phyloP scores from a whole-genome alignment of 2,888 invertebrate species.

The Nymphalis c-album region DNA sequence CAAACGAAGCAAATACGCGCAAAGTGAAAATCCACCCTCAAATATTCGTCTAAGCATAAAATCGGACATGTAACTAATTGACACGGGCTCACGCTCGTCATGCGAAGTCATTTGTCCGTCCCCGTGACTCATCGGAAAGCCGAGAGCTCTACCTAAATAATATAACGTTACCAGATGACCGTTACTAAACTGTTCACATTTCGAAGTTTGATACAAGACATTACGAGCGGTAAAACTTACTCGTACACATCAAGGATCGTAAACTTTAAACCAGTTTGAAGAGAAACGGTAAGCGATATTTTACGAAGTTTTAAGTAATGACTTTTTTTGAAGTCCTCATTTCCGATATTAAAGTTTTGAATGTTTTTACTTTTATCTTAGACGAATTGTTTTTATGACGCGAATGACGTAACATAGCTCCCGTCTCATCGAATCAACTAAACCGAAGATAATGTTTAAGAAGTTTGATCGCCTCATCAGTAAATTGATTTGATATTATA shows the following conservation, averaged over 20 bases:
- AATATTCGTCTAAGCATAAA: conserved; percentile 27
- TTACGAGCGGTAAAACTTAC: conserved; percentile 4
- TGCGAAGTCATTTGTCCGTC: conserved; percentile 62
- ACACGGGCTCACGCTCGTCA: conserved; percentile 53
- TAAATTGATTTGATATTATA: conserved; percentile 26
- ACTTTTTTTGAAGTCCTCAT: not conserved
- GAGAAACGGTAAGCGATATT: conserved; percentile 5
- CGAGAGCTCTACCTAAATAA: conserved; percentile 50
- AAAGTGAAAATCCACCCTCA: conserved; percentile 19
- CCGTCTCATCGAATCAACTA: not conserved
- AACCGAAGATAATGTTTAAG: not conserved
- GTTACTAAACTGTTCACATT: conserved; percentile 26
- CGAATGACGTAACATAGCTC: not conserved
- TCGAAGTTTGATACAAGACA: conserved; percentile 16
- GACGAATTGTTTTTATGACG: not conserved
- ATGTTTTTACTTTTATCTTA: too few relatives aligned
- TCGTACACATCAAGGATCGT: not conserved
- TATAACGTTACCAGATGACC: conserved; percentile 34
- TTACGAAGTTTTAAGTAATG: not conserved
- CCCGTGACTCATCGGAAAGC: conserved; percentile 66
- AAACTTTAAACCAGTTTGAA: conserved; percentile 9
- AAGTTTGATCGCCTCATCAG: not conserved
- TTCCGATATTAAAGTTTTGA: not conserved
- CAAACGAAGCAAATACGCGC: too few relatives aligned
- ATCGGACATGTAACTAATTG: conserved; percentile 56